phyloP scores from a whole-genome alignment of 2,113 vertebrate genomes.

The Arvicanthis niloticus region DNA sequence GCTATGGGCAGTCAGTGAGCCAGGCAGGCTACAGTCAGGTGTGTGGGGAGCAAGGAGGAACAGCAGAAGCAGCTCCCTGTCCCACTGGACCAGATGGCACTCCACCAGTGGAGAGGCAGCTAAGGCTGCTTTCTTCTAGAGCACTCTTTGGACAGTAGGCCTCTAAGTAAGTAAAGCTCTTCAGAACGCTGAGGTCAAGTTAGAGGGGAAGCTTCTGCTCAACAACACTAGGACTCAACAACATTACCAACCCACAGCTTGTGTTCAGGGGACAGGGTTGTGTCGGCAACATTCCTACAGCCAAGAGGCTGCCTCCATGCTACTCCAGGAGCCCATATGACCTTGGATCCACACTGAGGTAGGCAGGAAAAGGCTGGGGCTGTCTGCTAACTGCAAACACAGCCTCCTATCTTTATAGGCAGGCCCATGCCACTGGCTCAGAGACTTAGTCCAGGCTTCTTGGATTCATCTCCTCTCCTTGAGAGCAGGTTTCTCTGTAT shows the following conservation, averaged over 20 bases:
- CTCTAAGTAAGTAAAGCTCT: background rate
- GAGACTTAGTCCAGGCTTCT: background rate
- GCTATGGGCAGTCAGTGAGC: too few relatives aligned
- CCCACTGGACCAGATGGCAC: background rate
- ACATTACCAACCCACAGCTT: background rate
- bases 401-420: fast-evolving
- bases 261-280: background rate
- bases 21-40: too few relatives aligned
- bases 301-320: background rate
- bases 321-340: background rate
- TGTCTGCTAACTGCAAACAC: background rate
- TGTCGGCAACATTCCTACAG: fast-evolving
- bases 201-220: background rate
- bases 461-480: background rate
- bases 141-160: background rate
- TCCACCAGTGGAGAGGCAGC: background rate
- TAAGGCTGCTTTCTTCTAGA: fast-evolving
- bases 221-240: background rate
- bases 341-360: background rate
- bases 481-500: fast-evolving
- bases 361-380: background rate
- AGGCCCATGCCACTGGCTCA: background rate
- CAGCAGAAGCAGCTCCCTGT: background rate
- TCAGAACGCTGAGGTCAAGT: background rate
- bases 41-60: too few relatives aligned